These are phyloP conservation scores for Megaceryle alcyon DNA, from an alignment of 2,797 vertebrate species.

Conservation along the genomic window DNA sequence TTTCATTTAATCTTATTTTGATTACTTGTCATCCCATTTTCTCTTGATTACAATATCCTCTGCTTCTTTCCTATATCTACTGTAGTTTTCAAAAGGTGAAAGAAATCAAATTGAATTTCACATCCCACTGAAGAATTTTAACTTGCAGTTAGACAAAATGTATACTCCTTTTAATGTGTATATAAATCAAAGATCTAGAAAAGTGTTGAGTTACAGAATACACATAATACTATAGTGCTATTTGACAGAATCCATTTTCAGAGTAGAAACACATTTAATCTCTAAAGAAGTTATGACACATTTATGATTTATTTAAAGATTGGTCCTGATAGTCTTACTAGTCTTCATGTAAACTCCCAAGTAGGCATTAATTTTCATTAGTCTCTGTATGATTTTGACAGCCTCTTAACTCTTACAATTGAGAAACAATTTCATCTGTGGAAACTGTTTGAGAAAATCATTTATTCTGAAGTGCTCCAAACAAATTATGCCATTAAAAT, in stretches of 20 bases:
- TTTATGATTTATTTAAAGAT: not conserved
- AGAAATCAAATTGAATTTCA: not conserved
- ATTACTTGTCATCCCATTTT: not conserved
- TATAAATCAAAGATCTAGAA: not conserved
- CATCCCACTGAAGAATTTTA: not conserved
- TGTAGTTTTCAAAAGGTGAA: not conserved
- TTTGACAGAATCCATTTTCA: not conserved
- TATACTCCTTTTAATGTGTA: not conserved
- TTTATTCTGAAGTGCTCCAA: not conserved
- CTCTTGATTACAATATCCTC: not conserved
- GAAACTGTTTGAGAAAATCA: not conserved
- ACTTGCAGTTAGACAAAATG: not conserved
- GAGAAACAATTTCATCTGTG: not conserved
- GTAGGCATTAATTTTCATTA: not conserved
- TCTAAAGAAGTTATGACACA: not conserved
- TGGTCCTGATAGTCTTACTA: not conserved
- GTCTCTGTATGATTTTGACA: not conserved
- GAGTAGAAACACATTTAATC: not conserved
- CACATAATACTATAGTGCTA: not conserved
- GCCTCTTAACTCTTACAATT: accelerated
- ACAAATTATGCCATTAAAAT: not conserved
- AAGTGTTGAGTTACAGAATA: not conserved
- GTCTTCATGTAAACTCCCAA: not conserved
- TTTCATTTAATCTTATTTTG: not conserved
- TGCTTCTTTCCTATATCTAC: not conserved